Percentiles rank a stretch among this genome's conserved stretches.
These are phyloP conservation scores for Metaphire vulgaris DNA, from an alignment of 1,140 invertebrate genomes.

Conservation along the genomic window DNA sequence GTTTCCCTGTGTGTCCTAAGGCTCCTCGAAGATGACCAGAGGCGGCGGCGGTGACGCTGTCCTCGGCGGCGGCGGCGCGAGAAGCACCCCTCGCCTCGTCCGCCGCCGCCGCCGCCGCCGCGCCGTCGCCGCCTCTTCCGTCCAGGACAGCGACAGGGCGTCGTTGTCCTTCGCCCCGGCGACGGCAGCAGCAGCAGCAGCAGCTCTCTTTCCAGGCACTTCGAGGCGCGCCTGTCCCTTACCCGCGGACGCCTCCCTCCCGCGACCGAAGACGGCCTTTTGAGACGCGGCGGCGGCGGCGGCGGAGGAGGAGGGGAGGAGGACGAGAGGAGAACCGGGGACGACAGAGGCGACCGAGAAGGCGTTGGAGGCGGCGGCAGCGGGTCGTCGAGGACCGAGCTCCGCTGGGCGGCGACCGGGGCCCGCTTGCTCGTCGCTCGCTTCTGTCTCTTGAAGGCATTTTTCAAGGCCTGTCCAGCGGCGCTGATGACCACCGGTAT, in stretches of 20 bases:
- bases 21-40: background rate
- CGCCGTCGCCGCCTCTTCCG: background rate
- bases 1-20: background rate
- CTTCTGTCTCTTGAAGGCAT: constrained; percentile 1
- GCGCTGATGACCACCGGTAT: background rate
- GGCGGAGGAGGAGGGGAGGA: too few relatives aligned
- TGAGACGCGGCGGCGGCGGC: too few relatives aligned
- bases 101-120: too few relatives aligned
- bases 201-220: too few relatives aligned
- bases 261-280: background rate
- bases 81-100: too few relatives aligned
- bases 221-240: too few relatives aligned
- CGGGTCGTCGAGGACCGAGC: background rate
- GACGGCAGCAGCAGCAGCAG: too few relatives aligned
- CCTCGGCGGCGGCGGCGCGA: background rate
- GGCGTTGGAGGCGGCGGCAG: too few relatives aligned
- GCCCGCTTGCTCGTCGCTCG: background rate
- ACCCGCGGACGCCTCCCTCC: too few relatives aligned
- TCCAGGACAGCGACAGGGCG: background rate
- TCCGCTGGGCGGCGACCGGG: background rate
- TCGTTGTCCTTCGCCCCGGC: background rate
- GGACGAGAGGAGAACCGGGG: too few relatives aligned
- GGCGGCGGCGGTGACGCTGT: background rate
- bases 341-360: too few relatives aligned
- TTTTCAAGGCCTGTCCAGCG: background rate